phyloP scores from a whole-genome alignment of 2,888 invertebrate genomes.

The Dinocampus coccinellae region DNA sequence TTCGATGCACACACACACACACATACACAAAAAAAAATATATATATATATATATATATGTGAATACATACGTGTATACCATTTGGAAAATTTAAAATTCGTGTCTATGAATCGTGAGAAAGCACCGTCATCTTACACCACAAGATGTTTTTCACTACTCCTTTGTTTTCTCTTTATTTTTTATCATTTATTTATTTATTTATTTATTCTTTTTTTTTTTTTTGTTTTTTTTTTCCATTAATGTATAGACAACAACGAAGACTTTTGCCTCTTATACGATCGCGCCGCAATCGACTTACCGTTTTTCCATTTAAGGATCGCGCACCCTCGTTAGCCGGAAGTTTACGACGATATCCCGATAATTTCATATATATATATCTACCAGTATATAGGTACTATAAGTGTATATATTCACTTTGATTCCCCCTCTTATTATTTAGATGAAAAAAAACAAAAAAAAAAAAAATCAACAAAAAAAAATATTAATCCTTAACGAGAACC shows the following conservation, averaged over 20 bases:
- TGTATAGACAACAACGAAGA: slow-evolving; percentile 14
- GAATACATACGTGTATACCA: background rate
- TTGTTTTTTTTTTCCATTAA: background rate
- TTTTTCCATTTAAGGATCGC: slow-evolving; percentile 47
- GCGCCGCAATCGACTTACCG: slow-evolving; percentile 23
- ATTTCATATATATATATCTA: slow-evolving; percentile 43
- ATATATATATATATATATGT: background rate
- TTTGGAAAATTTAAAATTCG: background rate
- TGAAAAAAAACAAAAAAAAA: too few relatives aligned
- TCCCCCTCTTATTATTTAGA: slow-evolving; percentile 18
- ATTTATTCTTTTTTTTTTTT: too few relatives aligned
- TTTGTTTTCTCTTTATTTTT: background rate
- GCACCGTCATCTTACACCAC: background rate
- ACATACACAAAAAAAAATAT: background rate
- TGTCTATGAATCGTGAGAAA: slow-evolving; percentile 15
- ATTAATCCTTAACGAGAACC: slow-evolving; percentile 24
- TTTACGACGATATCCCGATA: slow-evolving; percentile 52
- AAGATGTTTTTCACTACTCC: background rate
- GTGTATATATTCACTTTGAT: slow-evolving; percentile 39
- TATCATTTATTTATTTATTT: background rate
- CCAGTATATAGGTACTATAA: slow-evolving; percentile 18
- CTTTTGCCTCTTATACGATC: slow-evolving; percentile 8
- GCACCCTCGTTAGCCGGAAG: slow-evolving; percentile 51
- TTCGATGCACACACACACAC: background rate
- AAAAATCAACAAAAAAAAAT: too few relatives aligned